phyloP scores from a whole-genome alignment of 1,140 invertebrate genomes.

The Dendrolimus kikuchii region DNA sequence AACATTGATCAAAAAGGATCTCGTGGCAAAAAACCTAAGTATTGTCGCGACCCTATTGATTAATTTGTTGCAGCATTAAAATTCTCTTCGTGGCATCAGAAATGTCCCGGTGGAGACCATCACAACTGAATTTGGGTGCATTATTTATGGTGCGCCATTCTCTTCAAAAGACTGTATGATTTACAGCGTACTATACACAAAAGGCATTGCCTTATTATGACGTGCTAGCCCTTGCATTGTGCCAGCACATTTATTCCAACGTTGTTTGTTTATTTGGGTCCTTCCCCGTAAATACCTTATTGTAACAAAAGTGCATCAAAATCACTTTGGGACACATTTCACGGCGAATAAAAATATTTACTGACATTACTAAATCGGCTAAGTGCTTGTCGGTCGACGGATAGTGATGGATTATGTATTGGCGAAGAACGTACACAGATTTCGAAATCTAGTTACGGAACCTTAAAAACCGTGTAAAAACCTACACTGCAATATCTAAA shows the following conservation, averaged over 20 bases:
- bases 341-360: constrained; percentile 39
- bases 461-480: too few relatives aligned
- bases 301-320: constrained; percentile 46
- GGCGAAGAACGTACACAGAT: too few relatives aligned
- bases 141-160: constrained; percentile 67
- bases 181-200: constrained; percentile 60
- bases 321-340: constrained; percentile 55
- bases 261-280: constrained; percentile 68
- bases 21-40: constrained; percentile 31
- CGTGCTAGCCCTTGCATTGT: constrained; percentile 61
- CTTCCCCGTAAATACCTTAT: constrained; percentile 60
- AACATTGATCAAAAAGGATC: constrained; percentile 17
- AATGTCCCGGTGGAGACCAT: constrained; percentile 37
- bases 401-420: too few relatives aligned
- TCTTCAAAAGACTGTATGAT: constrained; percentile 63
- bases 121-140: constrained; percentile 45
- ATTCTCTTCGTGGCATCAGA: constrained; percentile 44
- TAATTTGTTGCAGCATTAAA: constrained; percentile 55
- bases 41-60: constrained; percentile 46
- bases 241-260: constrained; percentile 55
- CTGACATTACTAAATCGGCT: too few relatives aligned
- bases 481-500: too few relatives aligned
- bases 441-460: too few relatives aligned
- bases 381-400: too few relatives aligned
- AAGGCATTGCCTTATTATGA: constrained; percentile 66